Base-by-base conservation (phyloP, 2,888 invertebrate species). In the Notodonta dromedarius region DNA sequence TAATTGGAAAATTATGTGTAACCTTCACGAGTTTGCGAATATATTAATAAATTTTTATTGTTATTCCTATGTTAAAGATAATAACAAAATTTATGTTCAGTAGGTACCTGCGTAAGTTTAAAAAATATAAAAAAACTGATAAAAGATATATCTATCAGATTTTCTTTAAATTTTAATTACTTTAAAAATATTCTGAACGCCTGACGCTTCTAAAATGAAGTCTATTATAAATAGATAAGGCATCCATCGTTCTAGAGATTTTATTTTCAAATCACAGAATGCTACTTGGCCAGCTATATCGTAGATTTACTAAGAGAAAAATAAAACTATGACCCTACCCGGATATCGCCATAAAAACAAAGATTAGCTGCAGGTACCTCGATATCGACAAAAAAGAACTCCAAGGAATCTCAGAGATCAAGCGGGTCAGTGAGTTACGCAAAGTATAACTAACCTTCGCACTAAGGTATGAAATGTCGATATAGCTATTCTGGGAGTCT, bases 401-500 rank as follows among this genome's bases (percentile, higher is more conserved):
- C 24, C 59, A 54, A 39, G 42, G 48, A 56, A 59, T 66, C 58
- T 56, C 24, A 63, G 60, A 62, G 50, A 53, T 55, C 11, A 39
- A 16, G 57, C 50, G 52, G 58, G 60, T 64, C 56, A 65, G 52
- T 61, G 56, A 42, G 57, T 70, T 69, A 54, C 58, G 52, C 50
- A 68, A 66, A 57, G n/a, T 62, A 56, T 44, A 54, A 32, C n/a
- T 60, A 69, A 67, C 67, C 72, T 77, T 70, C 65, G 53, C 58
- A 66, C 65, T 66, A 66, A 72, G 58, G 62, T 56, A 63, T 62
- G 66, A 66, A 50, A 55, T 57, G 52, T 65, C 63, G 58, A 63
- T 60, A 63, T 51, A 55, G 57, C 57, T 24, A 55, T 69, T 72
- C 73, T 74, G 63, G 62, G 69, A 73, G 71, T 77, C 72, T 73